phyloP scores from a whole-genome alignment of 2,888 invertebrate genomes.

The Sepiola atlantica region DNA sequence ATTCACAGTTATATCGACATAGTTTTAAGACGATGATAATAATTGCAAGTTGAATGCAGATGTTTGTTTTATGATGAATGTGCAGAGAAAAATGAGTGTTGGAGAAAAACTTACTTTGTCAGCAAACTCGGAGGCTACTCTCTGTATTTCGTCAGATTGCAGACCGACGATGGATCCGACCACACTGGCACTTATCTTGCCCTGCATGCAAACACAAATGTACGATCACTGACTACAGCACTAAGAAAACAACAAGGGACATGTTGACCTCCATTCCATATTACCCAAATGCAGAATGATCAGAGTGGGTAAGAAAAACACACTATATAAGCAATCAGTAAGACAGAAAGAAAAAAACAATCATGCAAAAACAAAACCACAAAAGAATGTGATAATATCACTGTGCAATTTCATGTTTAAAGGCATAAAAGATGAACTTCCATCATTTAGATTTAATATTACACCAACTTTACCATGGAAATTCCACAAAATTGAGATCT shows the following conservation, averaged over 20 bases:
- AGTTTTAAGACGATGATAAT: not conserved
- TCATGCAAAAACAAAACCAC: not conserved
- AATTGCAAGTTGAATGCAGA: not conserved
- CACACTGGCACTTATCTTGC: conserved; percentile 73
- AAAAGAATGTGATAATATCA: not conserved
- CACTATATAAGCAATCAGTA: not conserved
- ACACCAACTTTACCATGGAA: no score
- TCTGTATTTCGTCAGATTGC: conserved; percentile 82
- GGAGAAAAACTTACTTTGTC: conserved; percentile 74
- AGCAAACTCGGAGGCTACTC: conserved; percentile 84
- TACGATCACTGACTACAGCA: not conserved
- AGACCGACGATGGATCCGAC: conserved; percentile 78
- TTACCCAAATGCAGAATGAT: not conserved
- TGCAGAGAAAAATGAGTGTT: not conserved
- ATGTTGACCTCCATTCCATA: not conserved
- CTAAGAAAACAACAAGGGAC: not conserved
- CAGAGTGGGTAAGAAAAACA: not conserved
- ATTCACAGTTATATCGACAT: not conserved
- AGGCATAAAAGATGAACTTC: no score
- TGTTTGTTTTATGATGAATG: not conserved
- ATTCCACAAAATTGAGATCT: no score
- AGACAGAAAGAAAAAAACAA: conserved; percentile 24
- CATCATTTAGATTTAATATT: no score
- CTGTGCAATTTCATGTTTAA: no score
- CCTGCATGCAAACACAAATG: conserved; percentile 58